phyloP scores from a whole-genome alignment of 1,140 invertebrate genomes.

The Drosophila kohkoa region DNA sequence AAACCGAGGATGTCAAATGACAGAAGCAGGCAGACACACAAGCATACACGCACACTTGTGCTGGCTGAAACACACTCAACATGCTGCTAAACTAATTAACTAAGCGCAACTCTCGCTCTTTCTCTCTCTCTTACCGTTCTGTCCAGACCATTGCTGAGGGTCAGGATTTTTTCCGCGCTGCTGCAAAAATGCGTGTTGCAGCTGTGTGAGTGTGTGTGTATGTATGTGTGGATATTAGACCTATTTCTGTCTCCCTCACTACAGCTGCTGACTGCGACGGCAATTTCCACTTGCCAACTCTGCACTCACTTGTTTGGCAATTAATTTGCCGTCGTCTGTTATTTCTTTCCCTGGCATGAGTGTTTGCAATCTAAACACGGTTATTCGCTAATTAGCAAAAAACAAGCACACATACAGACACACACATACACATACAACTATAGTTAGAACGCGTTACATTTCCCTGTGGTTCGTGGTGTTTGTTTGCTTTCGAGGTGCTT shows the following conservation, averaged over 20 bases:
- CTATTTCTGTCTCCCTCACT: conserved; percentile 32
- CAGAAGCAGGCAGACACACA: conserved; percentile 39
- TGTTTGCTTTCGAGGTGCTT: conserved; percentile 76
- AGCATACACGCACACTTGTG: conserved; percentile 21
- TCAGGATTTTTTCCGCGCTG: conserved; percentile 61
- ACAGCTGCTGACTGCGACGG: conserved; percentile 41
- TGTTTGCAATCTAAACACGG: conserved; percentile 83
- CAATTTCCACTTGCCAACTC: conserved; percentile 78
- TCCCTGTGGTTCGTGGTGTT: conserved; percentile 72
- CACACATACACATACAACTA: conserved; percentile 27
- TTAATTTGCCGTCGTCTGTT: conserved; percentile 81
- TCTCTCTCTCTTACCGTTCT: conserved; percentile 13
- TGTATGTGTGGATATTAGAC: conserved; percentile 61
- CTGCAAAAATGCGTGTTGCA: conserved; percentile 73
- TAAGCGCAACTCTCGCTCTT: conserved; percentile 61
- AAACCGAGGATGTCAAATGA: conserved; percentile 59
- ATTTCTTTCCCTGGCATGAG: conserved; percentile 77
- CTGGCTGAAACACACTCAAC: conserved; percentile 31
- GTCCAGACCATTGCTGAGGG: conserved; percentile 56
- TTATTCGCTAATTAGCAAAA: conserved; percentile 83
- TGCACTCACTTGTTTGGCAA: conserved; percentile 82
- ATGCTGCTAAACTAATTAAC: conserved; percentile 81
- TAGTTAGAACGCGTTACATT: conserved; percentile 53
- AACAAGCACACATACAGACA: conserved; percentile 69
- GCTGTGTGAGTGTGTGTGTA: conserved; percentile 32